A percentile compares a stretch with the other conserved stretches of the same genome.
Evolutionary conservation across 2,888 invertebrate genomes (phyloP).

Genomic region (Ectemnius lituratus): DNA sequence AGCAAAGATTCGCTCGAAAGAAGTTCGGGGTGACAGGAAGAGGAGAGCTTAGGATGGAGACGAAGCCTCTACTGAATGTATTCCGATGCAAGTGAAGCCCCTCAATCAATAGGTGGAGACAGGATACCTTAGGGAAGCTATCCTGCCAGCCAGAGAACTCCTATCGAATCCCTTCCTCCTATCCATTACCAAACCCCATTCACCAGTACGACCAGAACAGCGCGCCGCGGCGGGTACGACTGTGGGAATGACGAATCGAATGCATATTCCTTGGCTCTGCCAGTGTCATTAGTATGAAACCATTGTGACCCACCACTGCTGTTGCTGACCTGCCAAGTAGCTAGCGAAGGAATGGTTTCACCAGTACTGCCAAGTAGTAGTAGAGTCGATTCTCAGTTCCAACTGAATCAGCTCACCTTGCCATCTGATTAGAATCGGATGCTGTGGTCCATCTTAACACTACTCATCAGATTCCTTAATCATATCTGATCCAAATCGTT

Average conservation of each 20-base stretch:
- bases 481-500: no score
- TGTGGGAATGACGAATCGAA: slow-evolving; percentile 41
- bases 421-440: background rate
- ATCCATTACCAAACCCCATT: slow-evolving; percentile 57
- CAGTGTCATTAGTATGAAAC: slow-evolving; percentile 55
- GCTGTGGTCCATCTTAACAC: no score
- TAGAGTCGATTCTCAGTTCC: no score
- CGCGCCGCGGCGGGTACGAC: slow-evolving; percentile 37
- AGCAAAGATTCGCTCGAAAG: background rate
- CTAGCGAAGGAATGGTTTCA: slow-evolving; percentile 10
- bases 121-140: slow-evolving; percentile 60
- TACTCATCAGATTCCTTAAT: no score
- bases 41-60: slow-evolving; percentile 20
- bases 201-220: slow-evolving; percentile 19
- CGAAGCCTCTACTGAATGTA: slow-evolving; percentile 54
- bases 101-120: slow-evolving; percentile 69
- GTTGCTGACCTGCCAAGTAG: slow-evolving; percentile 35
- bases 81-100: slow-evolving; percentile 51
- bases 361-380: no score
- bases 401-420: background rate
- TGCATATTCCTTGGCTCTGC: slow-evolving; percentile 39
- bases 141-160: slow-evolving; percentile 36
- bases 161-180: slow-evolving; percentile 46
- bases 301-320: slow-evolving; percentile 27
- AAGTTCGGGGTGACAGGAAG: background rate